Percentiles rank a stretch among this genome's conserved stretches.
Conservation (phyloP, 2,888 invertebrate genomes). For the Iselma pallidipennis region DNA sequence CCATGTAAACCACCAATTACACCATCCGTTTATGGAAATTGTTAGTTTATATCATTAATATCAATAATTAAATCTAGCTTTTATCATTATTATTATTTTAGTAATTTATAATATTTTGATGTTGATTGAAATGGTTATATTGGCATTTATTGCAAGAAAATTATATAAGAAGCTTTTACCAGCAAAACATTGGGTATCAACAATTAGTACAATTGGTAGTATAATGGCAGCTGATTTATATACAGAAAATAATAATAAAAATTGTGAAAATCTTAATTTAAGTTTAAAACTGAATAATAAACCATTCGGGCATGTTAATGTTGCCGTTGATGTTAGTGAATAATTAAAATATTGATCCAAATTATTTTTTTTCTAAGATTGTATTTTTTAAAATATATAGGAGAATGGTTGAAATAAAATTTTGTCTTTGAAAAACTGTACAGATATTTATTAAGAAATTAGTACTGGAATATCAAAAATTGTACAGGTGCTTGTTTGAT, state of each 20-base stretch:
- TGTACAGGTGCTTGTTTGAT: no score
- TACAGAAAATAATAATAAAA: conserved; percentile 25
- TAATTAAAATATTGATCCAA: background rate
- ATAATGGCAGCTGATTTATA: conserved; percentile 27
- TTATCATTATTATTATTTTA: conserved; percentile 51
- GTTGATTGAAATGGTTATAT: conserved; percentile 70
- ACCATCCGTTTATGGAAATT: conserved; percentile 67
- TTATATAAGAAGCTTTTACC: conserved; percentile 62
- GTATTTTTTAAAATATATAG: no score
- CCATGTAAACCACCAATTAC: conserved; percentile 69
- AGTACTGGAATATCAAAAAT: no score
- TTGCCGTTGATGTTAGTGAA: conserved; percentile 14
- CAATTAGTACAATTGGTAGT: conserved; percentile 32
- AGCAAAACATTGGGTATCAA: conserved; percentile 17
- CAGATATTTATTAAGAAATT: no score
- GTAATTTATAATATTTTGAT: conserved; percentile 70
- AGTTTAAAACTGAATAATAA: conserved; percentile 6
- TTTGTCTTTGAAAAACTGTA: no score
- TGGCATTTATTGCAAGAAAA: conserved; percentile 65
- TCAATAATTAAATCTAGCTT: background rate
- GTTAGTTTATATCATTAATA: conserved; percentile 57
- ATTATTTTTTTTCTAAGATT: no score
- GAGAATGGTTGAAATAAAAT: no score
- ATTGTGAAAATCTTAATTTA: conserved; percentile 14
- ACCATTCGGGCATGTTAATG: conserved; percentile 15